Conservation (phyloP, 2,797 vertebrate genomes). For the Microhierax caerulescens region DNA sequence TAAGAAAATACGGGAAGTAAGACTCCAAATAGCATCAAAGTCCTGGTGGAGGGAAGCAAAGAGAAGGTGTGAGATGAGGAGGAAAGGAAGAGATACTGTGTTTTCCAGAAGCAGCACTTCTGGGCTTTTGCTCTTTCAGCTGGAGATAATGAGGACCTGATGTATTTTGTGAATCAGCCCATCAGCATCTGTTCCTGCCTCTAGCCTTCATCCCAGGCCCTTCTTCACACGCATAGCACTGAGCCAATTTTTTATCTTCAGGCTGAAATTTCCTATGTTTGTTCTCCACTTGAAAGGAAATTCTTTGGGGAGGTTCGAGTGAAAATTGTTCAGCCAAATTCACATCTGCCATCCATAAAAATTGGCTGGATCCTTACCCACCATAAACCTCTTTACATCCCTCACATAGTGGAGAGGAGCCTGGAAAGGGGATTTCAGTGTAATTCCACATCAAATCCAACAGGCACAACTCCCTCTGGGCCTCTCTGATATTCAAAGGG, state of each 20-base stretch:
- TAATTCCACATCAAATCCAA: not conserved
- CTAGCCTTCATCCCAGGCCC: not conserved
- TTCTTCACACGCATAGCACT: not conserved
- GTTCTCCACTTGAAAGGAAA: slow-evolving; percentile 28
- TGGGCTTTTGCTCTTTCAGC: not conserved
- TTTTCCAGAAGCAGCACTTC: not conserved
- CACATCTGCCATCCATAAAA: slow-evolving; percentile 13
- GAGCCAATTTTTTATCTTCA: not conserved
- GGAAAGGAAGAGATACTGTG: not conserved
- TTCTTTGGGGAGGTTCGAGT: not conserved
- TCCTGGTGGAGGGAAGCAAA: not conserved
- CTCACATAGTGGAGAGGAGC: not conserved
- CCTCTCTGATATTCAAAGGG: not conserved
- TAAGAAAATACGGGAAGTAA: not conserved
- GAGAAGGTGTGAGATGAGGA: not conserved
- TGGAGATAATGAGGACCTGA: not conserved
- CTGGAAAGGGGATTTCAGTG: not conserved
- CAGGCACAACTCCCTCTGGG: not conserved
- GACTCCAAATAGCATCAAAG: not conserved
- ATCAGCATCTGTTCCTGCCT: not conserved
- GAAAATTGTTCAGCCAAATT: not conserved
- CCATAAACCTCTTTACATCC: not conserved
- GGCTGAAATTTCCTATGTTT: slow-evolving; percentile 15
- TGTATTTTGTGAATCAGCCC: not conserved
- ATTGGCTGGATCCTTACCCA: not conserved